These are phyloP conservation scores for Hydraecia micacea DNA, from an alignment of 2,888 invertebrate species.

Conservation along the genomic window DNA sequence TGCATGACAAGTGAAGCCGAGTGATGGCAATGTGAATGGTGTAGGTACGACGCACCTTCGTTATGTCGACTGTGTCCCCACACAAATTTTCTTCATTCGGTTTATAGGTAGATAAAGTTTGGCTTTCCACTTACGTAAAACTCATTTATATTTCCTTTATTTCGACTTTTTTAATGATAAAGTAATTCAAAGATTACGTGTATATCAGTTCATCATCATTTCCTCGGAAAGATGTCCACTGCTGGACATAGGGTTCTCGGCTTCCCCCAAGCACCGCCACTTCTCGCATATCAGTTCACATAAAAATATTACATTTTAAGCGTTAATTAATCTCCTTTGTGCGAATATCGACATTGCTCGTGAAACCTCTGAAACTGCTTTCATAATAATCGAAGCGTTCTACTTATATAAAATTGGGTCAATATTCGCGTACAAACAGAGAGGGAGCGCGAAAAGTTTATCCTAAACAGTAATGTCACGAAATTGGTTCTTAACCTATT, in stretches of 20 bases:
- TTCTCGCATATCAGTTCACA: not conserved
- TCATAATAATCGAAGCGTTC: slow-evolving; percentile 59
- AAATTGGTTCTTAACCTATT: slow-evolving; percentile 71
- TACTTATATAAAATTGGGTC: slow-evolving; percentile 69
- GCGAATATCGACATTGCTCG: slow-evolving; percentile 22
- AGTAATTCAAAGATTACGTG: not conserved
- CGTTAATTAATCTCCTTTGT: slow-evolving; percentile 25
- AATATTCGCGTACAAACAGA: slow-evolving; percentile 69
- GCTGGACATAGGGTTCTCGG: not conserved
- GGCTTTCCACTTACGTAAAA: not conserved
- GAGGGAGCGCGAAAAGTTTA: slow-evolving; percentile 67
- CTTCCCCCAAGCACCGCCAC: not conserved
- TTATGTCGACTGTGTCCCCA: slow-evolving; percentile 32
- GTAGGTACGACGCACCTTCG: slow-evolving; percentile 31
- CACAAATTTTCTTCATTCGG: slow-evolving; percentile 34
- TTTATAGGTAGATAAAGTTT: slow-evolving; percentile 23
- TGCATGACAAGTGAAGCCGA: slow-evolving; percentile 74
- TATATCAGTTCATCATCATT: not conserved
- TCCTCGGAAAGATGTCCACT: not conserved
- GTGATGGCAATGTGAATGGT: slow-evolving; percentile 47
- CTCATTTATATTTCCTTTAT: not conserved
- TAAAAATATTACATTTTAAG: not conserved
- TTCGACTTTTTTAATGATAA: not conserved
- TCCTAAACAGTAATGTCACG: slow-evolving; percentile 68
- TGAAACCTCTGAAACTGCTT: slow-evolving; percentile 34